These are phyloP conservation scores for Sterna hirundo DNA, from an alignment of 2,113 vertebrate species.

Conservation along the genomic window DNA sequence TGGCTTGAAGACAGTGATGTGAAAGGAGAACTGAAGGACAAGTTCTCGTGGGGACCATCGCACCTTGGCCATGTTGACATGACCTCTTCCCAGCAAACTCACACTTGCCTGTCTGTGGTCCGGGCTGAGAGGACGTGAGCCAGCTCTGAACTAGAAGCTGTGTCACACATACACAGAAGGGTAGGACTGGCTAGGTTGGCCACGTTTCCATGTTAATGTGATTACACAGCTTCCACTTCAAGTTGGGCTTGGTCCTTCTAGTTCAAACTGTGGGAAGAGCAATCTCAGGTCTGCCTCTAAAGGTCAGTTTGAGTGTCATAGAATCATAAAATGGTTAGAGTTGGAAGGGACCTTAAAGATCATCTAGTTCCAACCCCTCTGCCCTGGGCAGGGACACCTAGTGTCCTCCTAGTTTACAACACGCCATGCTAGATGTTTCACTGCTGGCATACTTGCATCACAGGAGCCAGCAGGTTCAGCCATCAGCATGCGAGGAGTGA, in stretches of 20 bases:
- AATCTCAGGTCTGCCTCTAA: background rate
- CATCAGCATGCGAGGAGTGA: background rate
- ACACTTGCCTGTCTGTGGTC: fast-evolving
- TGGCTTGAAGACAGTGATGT: background rate
- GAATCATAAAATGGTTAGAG: background rate
- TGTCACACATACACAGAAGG: background rate
- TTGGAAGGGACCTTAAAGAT: background rate
- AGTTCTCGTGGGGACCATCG: background rate
- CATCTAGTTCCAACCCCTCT: background rate
- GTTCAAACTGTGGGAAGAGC: background rate
- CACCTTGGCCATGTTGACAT: background rate
- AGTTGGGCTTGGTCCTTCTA: background rate
- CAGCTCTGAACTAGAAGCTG: background rate
- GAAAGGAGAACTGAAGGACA: background rate
- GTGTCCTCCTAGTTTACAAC: background rate
- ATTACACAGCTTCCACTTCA: background rate
- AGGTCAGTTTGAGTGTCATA: background rate
- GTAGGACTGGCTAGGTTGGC: background rate
- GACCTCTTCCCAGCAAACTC: background rate
- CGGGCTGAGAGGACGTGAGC: fast-evolving
- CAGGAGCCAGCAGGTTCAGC: background rate
- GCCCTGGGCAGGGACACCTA: background rate
- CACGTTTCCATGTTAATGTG: background rate
- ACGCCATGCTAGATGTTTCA: background rate
- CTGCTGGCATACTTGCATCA: background rate